Conservation (phyloP, 2,113 vertebrate species). For the Trematocara marginatum region DNA sequence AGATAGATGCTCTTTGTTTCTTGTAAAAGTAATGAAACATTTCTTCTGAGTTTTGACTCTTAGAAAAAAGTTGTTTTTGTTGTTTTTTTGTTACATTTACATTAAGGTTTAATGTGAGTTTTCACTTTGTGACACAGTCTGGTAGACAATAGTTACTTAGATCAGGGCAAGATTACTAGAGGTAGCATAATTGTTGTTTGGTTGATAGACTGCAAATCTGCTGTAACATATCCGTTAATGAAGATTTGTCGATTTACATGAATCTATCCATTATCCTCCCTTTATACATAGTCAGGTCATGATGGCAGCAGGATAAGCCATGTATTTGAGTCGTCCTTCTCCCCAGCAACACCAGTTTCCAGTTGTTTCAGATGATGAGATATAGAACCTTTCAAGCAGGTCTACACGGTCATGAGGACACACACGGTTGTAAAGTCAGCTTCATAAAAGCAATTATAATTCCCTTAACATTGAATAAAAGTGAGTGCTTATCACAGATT, state of each 20-base stretch:
- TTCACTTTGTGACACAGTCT: background rate
- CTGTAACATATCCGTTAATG: background rate
- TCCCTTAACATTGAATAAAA: background rate
- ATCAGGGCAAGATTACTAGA: background rate
- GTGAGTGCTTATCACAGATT: conserved; percentile 18
- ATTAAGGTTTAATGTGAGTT: background rate
- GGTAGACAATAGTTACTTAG: background rate
- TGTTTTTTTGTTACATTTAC: background rate
- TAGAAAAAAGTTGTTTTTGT: background rate
- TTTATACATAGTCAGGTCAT: background rate
- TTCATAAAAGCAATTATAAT: background rate
- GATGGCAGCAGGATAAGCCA: background rate
- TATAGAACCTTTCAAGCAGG: background rate
- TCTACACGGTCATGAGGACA: background rate
- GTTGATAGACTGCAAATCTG: background rate
- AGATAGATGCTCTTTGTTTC: background rate
- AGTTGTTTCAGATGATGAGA: background rate
- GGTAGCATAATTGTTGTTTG: background rate
- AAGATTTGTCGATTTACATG: background rate
- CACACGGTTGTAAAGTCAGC: background rate
- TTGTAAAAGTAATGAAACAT: background rate
- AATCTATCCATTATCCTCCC: background rate
- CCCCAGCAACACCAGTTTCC: background rate
- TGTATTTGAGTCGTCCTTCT: background rate
- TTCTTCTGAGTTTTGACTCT: background rate